Conservation (phyloP, 2,113 vertebrate genomes). For the Pituophis catenifer region DNA sequence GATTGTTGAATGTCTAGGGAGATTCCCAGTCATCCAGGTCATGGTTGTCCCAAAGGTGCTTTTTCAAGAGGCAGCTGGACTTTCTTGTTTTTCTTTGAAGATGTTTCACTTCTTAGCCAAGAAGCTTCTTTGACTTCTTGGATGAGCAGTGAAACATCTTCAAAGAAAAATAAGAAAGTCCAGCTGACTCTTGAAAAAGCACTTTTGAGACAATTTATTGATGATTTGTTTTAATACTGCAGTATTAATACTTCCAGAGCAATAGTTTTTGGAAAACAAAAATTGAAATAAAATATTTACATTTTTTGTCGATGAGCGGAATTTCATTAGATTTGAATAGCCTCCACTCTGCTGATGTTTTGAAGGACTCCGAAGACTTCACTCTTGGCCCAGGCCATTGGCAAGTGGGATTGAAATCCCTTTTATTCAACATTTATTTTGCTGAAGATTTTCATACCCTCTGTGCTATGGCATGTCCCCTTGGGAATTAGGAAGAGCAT, state of each 20-base stretch:
- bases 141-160: no score
- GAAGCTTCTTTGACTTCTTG: no score
- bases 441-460: neutral
- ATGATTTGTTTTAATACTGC: neutral
- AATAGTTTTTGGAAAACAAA: neutral
- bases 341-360: neutral
- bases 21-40: no score
- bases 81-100: no score
- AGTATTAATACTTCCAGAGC: rapidly evolving
- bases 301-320: neutral
- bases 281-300: neutral
- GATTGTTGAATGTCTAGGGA: neutral
- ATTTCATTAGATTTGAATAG: neutral
- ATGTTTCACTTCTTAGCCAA: no score
- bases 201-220: no score
- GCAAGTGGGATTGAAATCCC: neutral
- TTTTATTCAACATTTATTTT: neutral
- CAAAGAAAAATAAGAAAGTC: no score
- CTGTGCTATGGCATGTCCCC: neutral
- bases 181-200: no score
- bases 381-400: neutral
- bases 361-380: neutral
- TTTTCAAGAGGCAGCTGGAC: no score
- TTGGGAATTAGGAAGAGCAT: neutral
- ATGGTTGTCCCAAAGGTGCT: no score